A percentile compares a stretch with the other conserved stretches of the same genome.
Evolutionary conservation across 2,888 invertebrate species (phyloP).

Genomic region (Philaethria dido): DNA sequence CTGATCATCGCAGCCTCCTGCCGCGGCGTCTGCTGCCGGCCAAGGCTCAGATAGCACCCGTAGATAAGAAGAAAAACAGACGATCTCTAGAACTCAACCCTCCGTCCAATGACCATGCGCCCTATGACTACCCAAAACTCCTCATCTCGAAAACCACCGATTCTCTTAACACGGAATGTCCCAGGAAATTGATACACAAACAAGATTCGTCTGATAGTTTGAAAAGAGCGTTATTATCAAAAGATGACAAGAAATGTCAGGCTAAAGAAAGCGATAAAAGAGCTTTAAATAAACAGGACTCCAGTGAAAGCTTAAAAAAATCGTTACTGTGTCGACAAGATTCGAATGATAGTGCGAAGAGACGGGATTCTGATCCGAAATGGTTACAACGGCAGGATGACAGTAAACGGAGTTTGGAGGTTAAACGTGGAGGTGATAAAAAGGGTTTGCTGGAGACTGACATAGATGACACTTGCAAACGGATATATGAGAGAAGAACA

Average conservation of each 20-base stretch:
- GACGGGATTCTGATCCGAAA: conserved; percentile 68
- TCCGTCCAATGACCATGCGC: conserved; percentile 64
- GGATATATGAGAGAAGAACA: conserved; percentile 76
- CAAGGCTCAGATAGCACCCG: conserved; percentile 77
- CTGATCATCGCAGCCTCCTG: conserved; percentile 80
- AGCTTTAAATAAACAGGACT: conserved; percentile 69
- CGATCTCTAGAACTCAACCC: conserved; percentile 79
- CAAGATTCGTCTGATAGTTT: conserved; percentile 78
- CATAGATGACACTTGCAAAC: conserved; percentile 68
- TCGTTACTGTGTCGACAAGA: conserved; percentile 71
- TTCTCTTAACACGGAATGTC: conserved; percentile 77
- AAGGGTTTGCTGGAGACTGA: conserved; percentile 76
- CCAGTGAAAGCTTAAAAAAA: conserved; percentile 75
- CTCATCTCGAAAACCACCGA: conserved; percentile 80
- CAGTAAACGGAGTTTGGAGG: conserved; percentile 61
- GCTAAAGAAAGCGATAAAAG: conserved; percentile 68
- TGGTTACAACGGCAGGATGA: conserved; percentile 64
- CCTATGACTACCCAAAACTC: conserved; percentile 77
- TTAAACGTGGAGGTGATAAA: conserved; percentile 72
- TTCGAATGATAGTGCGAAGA: conserved; percentile 73
- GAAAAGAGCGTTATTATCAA: conserved; percentile 70
- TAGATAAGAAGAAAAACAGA: conserved; percentile 75
- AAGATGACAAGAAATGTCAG: conserved; percentile 70
- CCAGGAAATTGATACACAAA: conserved; percentile 72
- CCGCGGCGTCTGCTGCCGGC: conserved; percentile 75